Percentiles rank a stretch among this genome's conserved stretches.
phyloP scores from a whole-genome alignment of 1,140 invertebrate species.

The Meteorus sp. region DNA sequence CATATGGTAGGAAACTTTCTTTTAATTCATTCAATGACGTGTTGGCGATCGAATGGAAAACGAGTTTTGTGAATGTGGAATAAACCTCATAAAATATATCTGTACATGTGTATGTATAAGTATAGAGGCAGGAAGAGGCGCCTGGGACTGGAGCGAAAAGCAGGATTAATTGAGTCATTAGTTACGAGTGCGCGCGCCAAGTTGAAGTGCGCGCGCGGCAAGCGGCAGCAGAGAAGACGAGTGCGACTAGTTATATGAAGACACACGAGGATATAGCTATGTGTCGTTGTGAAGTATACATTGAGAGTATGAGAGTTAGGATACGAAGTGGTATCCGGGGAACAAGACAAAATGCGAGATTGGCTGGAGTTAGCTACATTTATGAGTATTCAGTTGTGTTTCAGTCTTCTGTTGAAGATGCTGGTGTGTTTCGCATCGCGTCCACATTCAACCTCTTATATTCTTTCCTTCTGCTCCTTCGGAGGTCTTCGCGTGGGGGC shows the following conservation, averaged over 20 bases:
- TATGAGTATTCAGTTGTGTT: too few relatives aligned
- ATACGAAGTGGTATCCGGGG: not conserved
- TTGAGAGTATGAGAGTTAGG: not conserved
- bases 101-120: too few relatives aligned
- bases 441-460: too few relatives aligned
- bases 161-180: constrained; percentile 36
- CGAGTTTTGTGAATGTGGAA: constrained; percentile 19
- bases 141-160: constrained; percentile 27
- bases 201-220: not conserved
- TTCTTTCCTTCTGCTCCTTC: constrained; percentile 29
- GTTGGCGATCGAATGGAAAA: constrained; percentile 8
- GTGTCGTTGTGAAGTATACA: not conserved
- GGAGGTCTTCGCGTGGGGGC: constrained; percentile 55
- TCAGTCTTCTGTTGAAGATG: too few relatives aligned
- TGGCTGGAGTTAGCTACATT: constrained; percentile 13
- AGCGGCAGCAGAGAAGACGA: not conserved
- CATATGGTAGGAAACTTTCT: too few relatives aligned
- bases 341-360: constrained; percentile 4
- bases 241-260: not conserved
- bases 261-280: not conserved
- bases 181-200: constrained; percentile 28
- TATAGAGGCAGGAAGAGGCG: constrained; percentile 20
- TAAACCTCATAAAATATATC: too few relatives aligned
- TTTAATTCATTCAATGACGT: too few relatives aligned
- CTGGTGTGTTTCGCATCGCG: too few relatives aligned